A percentile compares a stretch with the other conserved stretches of the same genome.
Conservation (phyloP, 2,113 vertebrate species). For the Hypanus sabinus region DNA sequence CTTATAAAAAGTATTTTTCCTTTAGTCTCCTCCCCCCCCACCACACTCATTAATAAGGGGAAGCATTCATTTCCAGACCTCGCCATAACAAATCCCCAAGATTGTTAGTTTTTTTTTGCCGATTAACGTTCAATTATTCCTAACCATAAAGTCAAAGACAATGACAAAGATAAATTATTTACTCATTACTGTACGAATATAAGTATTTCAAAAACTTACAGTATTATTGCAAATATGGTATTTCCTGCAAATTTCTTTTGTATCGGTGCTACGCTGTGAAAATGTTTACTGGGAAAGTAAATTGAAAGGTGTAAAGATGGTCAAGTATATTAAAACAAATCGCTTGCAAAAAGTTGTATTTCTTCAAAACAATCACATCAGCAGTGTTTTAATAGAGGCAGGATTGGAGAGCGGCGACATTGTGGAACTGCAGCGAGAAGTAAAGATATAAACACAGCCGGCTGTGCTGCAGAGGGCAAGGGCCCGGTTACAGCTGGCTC, state of each 20-base stretch:
- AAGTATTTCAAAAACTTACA: background rate
- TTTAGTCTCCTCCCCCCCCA: too few species aligned
- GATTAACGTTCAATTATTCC: too few species aligned
- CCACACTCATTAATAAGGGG: background rate
- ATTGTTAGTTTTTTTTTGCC: background rate
- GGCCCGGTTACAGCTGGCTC: background rate
- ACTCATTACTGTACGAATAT: background rate
- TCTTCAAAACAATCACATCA: background rate
- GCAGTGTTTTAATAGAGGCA: background rate
- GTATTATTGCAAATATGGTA: background rate
- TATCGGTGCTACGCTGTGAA: background rate
- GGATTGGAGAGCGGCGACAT: background rate
- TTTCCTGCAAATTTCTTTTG: background rate
- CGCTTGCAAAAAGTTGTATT: background rate
- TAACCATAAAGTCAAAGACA: background rate
- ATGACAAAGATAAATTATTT: background rate
- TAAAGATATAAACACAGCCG: background rate
- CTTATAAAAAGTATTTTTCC: too few species aligned
- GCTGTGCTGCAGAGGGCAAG: background rate
- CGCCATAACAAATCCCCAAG: background rate
- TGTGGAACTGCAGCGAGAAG: background rate
- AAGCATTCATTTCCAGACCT: background rate
- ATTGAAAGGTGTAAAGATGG: background rate
- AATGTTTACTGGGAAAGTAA: background rate
- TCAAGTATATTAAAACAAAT: background rate